Conservation (phyloP, 2,797 vertebrate genomes). For the Podarcis siculus region DNA sequence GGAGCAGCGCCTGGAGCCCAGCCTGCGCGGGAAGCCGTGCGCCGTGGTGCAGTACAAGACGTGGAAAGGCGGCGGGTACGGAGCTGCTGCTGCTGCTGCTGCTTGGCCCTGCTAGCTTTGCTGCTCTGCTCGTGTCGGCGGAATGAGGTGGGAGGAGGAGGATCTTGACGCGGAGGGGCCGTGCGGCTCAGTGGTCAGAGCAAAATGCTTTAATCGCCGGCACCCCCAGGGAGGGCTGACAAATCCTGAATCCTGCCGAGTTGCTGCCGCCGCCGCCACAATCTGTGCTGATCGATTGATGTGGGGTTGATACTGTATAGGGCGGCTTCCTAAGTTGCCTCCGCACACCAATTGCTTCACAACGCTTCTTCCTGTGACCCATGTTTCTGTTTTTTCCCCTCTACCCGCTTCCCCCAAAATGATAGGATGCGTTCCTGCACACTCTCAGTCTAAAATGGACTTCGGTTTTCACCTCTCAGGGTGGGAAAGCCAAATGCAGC, state of each 20-base stretch:
- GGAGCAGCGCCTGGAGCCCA: conserved; percentile 87
- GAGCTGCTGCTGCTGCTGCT: not conserved
- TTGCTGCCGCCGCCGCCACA: too few relatives aligned
- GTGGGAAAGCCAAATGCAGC: not conserved
- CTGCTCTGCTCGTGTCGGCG: not conserved
- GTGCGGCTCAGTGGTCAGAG: too few relatives aligned
- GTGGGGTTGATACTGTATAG: too few relatives aligned
- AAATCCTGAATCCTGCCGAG: too few relatives aligned
- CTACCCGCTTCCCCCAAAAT: not conserved
- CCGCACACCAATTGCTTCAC: not conserved
- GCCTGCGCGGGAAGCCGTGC: conserved; percentile 86
- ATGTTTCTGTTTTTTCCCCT: not conserved
- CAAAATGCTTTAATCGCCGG: too few relatives aligned
- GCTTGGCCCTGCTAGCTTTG: too few relatives aligned
- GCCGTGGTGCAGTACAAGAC: conserved; percentile 93
- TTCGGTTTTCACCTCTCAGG: not conserved
- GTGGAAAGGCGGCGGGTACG: conserved; percentile 93
- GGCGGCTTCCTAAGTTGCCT: too few relatives aligned
- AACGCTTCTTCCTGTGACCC: not conserved
- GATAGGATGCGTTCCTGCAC: not conserved
- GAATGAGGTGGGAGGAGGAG: not conserved
- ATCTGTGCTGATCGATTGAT: too few relatives aligned
- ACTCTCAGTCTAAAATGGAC: not conserved
- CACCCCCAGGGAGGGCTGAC: too few relatives aligned
- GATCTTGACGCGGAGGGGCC: not conserved